Percentiles rank a stretch among this genome's conserved stretches.
Evolutionary conservation across 1,140 invertebrate genomes (phyloP).

Genomic region (Saxidomus purpurata): DNA sequence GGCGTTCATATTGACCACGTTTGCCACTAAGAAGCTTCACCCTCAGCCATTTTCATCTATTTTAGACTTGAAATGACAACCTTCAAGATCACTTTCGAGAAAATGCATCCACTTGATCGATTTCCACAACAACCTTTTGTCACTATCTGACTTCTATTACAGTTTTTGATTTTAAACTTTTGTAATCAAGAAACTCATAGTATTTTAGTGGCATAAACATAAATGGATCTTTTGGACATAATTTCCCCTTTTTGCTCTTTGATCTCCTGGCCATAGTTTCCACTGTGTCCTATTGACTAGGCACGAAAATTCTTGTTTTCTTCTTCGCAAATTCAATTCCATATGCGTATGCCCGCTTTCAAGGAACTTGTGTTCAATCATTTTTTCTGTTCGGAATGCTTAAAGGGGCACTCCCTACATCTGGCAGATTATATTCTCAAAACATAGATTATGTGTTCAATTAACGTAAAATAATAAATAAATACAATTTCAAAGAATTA

Average conservation of each 20-base stretch:
- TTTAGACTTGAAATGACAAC: not conserved
- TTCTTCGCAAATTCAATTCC: conserved; percentile 50
- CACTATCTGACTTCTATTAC: not conserved
- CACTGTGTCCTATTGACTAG: conserved; percentile 66
- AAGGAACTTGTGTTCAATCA: conserved; percentile 53
- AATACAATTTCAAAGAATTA: too few relatives aligned
- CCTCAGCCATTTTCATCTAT: not conserved
- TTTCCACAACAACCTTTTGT: not conserved
- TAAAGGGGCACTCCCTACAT: conserved; percentile 3
- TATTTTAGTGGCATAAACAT: conserved; percentile 49
- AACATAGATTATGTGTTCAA: conserved; percentile 55
- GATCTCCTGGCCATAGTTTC: conserved; percentile 40
- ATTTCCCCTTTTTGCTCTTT: too few relatives aligned
- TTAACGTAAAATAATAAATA: too few relatives aligned
- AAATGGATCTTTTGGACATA: conserved; percentile 53
- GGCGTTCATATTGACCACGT: not conserved
- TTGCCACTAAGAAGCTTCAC: not conserved
- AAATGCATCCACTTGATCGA: not conserved
- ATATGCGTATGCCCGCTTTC: conserved; percentile 44
- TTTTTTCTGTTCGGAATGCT: not conserved
- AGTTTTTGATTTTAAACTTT: not conserved
- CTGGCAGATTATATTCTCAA: conserved; percentile 60
- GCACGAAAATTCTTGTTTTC: conserved; percentile 42
- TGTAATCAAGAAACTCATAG: not conserved
- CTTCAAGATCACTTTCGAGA: not conserved